These are phyloP conservation scores for Neolamprologus tretocephalus DNA, from an alignment of 2,113 vertebrate genomes.

Conservation along the genomic window DNA sequence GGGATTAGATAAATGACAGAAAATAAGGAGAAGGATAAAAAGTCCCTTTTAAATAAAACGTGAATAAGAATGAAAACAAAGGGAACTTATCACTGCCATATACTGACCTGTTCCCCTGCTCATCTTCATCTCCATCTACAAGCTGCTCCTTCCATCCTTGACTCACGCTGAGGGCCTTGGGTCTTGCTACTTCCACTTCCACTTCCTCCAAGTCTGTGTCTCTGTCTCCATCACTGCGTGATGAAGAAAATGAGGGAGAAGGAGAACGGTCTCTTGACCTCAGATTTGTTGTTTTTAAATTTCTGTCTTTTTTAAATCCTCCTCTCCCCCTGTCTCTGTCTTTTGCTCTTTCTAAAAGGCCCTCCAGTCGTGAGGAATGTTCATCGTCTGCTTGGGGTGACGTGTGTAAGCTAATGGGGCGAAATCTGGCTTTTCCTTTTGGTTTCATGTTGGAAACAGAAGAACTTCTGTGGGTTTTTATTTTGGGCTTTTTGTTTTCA, in stretches of 20 bases:
- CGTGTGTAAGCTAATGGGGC: neutral
- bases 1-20: neutral
- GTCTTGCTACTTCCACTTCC: conserved; percentile 19
- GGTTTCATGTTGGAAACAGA: conserved; percentile 39
- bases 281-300: neutral
- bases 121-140: conserved; percentile 57
- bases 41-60: neutral
- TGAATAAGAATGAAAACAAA: neutral
- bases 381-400: neutral
- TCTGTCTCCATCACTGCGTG: conserved; percentile 38
- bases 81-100: neutral
- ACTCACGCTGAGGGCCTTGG: conserved; percentile 15
- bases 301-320: neutral
- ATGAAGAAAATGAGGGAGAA: conserved; percentile 14
- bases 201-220: conserved; percentile 45
- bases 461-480: conserved; percentile 48
- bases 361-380: conserved; percentile 30
- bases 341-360: conserved; percentile 57
- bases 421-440: neutral
- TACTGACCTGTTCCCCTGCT: conserved; percentile 59
- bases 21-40: neutral
- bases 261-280: neutral
- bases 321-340: conserved; percentile 27
- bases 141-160: conserved; percentile 56
- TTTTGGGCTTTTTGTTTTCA: conserved; percentile 4